Evolutionary conservation across 2,113 vertebrate genomes (phyloP).

Genomic region (Anolis sagrei): DNA sequence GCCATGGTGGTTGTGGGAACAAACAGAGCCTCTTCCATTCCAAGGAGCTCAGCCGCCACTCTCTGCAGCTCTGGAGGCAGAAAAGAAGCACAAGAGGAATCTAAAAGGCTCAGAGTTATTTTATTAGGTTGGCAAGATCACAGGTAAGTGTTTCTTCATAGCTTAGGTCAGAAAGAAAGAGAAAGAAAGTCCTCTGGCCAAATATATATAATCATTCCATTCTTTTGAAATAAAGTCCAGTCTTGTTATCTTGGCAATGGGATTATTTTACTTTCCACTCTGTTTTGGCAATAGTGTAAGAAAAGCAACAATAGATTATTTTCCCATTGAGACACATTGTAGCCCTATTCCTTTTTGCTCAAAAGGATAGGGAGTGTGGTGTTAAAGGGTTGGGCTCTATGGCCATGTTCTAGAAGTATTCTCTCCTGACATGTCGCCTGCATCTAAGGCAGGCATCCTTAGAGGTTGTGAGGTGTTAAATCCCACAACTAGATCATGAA

Average conservation of each 20-base stretch:
- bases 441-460: no score
- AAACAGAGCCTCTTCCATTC: conserved; percentile 81
- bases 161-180: no score
- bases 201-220: not conserved
- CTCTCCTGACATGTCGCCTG: no score
- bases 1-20: conserved; percentile 86
- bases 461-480: no score
- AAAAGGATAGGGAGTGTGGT: no score
- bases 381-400: no score
- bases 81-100: not conserved
- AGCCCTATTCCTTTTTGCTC: not conserved
- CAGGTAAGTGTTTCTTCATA: not conserved
- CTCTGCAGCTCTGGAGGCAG: conserved; percentile 80
- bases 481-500: no score
- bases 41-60: conserved; percentile 74
- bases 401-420: no score
- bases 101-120: not conserved
- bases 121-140: not conserved
- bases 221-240: not conserved
- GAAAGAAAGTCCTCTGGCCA: not conserved
- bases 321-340: not conserved
- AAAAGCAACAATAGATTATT: not conserved
- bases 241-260: not conserved
- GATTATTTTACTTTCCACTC: not conserved
- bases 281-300: not conserved